Conservation (phyloP, 2,797 vertebrate genomes). For the Schizothorax lantsangensis region DNA sequence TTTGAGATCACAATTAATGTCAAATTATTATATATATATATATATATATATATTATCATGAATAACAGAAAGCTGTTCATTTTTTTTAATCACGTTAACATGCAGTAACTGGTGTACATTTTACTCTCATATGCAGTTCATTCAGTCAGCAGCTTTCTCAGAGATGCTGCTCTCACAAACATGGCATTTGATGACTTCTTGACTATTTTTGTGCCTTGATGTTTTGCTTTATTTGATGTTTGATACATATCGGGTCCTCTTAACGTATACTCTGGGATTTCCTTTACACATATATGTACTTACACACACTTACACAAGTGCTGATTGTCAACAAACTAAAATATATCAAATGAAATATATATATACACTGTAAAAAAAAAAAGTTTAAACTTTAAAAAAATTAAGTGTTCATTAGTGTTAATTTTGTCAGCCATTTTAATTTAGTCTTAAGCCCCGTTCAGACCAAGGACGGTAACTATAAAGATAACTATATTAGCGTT, state of each 20-base stretch:
- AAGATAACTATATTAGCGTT: too few species aligned
- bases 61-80: neutral
- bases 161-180: neutral
- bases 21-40: too few species aligned
- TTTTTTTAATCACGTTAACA: neutral
- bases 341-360: neutral
- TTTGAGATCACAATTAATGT: neutral
- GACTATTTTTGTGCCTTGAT: neutral
- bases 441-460: too few species aligned
- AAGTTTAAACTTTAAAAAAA: too few species aligned
- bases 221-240: neutral
- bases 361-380: neutral
- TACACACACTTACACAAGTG: neutral
- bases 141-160: neutral
- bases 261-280: too few species aligned
- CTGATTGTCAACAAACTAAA: neutral
- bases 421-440: too few species aligned
- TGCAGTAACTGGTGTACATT: neutral
- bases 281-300: neutral
- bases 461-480: too few species aligned
- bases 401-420: too few species aligned
- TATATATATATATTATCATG: neutral
- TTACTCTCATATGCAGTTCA: neutral
- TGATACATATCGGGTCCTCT: neutral
- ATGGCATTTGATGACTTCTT: neutral